Conservation (phyloP, 1,140 invertebrate genomes). For the Hyles euphorbiae region DNA sequence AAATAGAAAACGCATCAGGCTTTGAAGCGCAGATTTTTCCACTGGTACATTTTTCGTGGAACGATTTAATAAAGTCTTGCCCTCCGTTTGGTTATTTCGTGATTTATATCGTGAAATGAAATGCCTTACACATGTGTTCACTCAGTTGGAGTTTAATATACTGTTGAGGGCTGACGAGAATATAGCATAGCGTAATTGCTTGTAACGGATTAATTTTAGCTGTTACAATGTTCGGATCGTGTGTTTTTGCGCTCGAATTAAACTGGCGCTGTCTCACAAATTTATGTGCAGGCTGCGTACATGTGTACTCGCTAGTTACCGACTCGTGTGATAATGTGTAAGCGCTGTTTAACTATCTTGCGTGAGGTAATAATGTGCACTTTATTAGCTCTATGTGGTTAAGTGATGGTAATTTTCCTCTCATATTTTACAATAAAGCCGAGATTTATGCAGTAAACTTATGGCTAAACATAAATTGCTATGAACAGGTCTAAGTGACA, state of each 20-base stretch:
- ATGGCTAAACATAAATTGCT: too few species aligned
- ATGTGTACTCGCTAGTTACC: too few species aligned
- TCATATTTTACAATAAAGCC: too few species aligned
- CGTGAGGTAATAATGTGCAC: too few species aligned
- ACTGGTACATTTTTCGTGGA: slow-evolving; percentile 30
- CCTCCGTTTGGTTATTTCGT: slow-evolving; percentile 46
- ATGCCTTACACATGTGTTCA: slow-evolving; percentile 46
- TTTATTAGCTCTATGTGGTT: too few species aligned
- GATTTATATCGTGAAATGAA: slow-evolving; percentile 59
- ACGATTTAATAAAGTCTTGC: slow-evolving; percentile 52
- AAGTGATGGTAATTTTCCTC: too few species aligned
- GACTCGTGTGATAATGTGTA: too few species aligned
- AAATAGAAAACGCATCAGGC: slow-evolving; percentile 40
- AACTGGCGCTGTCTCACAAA: background rate
- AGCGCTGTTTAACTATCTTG: too few species aligned
- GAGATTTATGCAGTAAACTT: too few species aligned
- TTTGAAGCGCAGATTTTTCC: slow-evolving; percentile 26
- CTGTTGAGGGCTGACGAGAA: slow-evolving; percentile 34
- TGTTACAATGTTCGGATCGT: slow-evolving; percentile 3
- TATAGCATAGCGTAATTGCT: slow-evolving; percentile 49
- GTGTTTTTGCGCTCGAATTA: slow-evolving; percentile 3
- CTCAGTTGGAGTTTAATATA: slow-evolving; percentile 42
- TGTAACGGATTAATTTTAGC: slow-evolving; percentile 40
- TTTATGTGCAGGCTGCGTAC: too few species aligned
- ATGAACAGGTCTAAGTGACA: too few species aligned